Evolutionary conservation across 2,888 invertebrate species (phyloP).

Genomic region (Lasioglossum morio): DNA sequence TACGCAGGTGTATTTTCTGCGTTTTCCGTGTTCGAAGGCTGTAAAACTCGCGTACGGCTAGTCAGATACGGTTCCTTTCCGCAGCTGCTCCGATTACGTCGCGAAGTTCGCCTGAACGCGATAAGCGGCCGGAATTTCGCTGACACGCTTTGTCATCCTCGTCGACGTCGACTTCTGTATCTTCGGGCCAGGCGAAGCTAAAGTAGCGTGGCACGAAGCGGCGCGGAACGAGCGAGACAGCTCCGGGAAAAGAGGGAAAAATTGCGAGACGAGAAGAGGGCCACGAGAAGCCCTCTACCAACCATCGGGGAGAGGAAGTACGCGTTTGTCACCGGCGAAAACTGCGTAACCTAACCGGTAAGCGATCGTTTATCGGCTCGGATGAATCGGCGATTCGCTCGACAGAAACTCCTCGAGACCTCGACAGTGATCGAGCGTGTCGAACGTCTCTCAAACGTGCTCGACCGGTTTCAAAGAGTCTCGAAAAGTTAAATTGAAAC

Average conservation of each 20-base stretch:
- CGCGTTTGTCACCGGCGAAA: not conserved
- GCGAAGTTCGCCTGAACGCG: slow-evolving; percentile 21
- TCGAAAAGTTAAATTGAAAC: slow-evolving; percentile 3
- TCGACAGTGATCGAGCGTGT: slow-evolving; percentile 17
- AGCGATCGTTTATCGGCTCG: slow-evolving; percentile 33
- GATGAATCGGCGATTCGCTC: slow-evolving; percentile 32
- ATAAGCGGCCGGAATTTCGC: slow-evolving; percentile 28
- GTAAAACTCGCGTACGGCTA: not conserved
- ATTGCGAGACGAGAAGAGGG: not conserved
- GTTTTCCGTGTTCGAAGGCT: not conserved
- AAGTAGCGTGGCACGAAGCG: not conserved
- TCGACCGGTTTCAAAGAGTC: not conserved
- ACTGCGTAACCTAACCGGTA: slow-evolving; percentile 17
- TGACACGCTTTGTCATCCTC: slow-evolving; percentile 24
- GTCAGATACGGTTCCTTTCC: not conserved
- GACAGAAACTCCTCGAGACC: not conserved
- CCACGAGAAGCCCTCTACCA: not conserved
- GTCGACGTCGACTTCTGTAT: slow-evolving; percentile 21
- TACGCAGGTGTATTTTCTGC: not conserved
- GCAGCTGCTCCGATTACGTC: not conserved
- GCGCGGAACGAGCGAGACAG: slow-evolving; percentile 7
- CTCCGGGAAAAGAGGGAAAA: not conserved
- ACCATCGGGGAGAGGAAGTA: not conserved
- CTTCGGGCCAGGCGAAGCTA: slow-evolving; percentile 12
- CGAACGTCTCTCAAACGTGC: not conserved